A percentile compares a stretch with the other conserved stretches of the same genome.
Conservation (phyloP, 2,113 vertebrate species). For the Proterorhinus semilunaris region DNA sequence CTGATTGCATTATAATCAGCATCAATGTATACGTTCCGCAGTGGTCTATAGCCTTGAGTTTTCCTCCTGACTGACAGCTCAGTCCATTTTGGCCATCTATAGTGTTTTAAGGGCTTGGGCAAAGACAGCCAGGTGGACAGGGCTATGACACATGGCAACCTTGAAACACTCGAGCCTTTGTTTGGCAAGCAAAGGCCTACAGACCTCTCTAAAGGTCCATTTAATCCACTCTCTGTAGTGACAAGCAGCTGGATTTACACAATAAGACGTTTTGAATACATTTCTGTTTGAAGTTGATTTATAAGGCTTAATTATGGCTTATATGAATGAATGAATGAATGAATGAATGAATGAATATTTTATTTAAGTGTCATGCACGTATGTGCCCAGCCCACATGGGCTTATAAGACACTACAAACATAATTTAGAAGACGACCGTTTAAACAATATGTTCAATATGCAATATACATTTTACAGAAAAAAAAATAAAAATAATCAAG, state of each 20-base stretch:
- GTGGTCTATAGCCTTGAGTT: slow-evolving; percentile 13
- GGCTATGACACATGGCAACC: slow-evolving; percentile 54
- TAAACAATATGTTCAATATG: too few relatives aligned
- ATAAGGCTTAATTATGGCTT: too few relatives aligned
- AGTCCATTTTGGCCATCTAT: slow-evolving; percentile 40
- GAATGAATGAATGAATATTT: too few relatives aligned
- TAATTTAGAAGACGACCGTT: too few relatives aligned
- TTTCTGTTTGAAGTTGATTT: too few relatives aligned
- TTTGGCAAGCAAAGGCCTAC: slow-evolving; percentile 32
- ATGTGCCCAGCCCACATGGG: too few relatives aligned
- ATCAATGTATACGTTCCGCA: background rate
- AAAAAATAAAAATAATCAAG: too few relatives aligned
- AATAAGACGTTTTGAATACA: too few relatives aligned
- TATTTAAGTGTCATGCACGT: too few relatives aligned
- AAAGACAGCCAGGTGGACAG: slow-evolving; percentile 41
- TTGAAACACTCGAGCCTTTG: slow-evolving; percentile 55
- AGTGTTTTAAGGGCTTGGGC: slow-evolving; percentile 43
- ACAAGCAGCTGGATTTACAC: slow-evolving; percentile 21
- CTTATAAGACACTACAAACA: too few relatives aligned
- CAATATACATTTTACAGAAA: too few relatives aligned
- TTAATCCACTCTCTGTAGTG: slow-evolving; percentile 13
- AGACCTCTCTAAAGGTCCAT: background rate
- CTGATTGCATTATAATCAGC: slow-evolving; percentile 18
- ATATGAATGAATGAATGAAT: too few relatives aligned
- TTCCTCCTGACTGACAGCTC: slow-evolving; percentile 36